Evolutionary conservation across 2,113 vertebrate genomes (phyloP), one percentile per base, ranked within the genome.

Genomic region (Pteruthius melanotis): DNA sequence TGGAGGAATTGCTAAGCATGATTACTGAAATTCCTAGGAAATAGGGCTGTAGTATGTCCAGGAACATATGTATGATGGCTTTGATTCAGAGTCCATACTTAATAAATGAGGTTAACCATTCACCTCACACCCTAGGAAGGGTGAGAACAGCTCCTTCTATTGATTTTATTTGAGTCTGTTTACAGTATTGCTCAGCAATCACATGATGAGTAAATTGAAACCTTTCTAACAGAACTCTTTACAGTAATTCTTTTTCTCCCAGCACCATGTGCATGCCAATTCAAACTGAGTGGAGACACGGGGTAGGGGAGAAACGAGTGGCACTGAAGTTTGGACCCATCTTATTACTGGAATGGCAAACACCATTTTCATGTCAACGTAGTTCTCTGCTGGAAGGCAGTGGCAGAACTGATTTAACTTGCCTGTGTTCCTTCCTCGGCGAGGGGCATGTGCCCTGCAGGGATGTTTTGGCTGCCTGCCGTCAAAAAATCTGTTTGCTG

Each of bases 401-500:
- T 93, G 87, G 44, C 45, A 33, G 50, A 90, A 90, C 93, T 96
- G 94, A 97, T 97, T 94, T 95, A 92, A 90, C 92, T 94, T 93
- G 95, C 95, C 83, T 96, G 70, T 9, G 26, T 97, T 97, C 71
- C 87, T 88, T 83, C 95, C 89, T 94, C 94, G 21, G 71, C 3
- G 4, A 97, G 96, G 96, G 94, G 96, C 97, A 81, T 76, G 33
- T 83, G 81, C 97, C 97, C 97, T 89, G 90, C 87, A 72, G 98
- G 96, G 68, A 95, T 96, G 96, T 97, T 97, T 96, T 94, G 54
- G 94, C 96, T 93, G 53, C 95, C 97, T 98, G 97, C 64, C 86
- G 56, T 96, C 97, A 97, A 97, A 98, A 98, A 98, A 98, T 97
- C 97, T 98, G 96, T 97, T 97, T 95, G 95, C 95, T 95, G 89